Evolutionary conservation across 2,797 vertebrate species (phyloP), one percentile per base, ranked within the genome.

Genomic region (Gastrophryne carolinensis): DNA sequence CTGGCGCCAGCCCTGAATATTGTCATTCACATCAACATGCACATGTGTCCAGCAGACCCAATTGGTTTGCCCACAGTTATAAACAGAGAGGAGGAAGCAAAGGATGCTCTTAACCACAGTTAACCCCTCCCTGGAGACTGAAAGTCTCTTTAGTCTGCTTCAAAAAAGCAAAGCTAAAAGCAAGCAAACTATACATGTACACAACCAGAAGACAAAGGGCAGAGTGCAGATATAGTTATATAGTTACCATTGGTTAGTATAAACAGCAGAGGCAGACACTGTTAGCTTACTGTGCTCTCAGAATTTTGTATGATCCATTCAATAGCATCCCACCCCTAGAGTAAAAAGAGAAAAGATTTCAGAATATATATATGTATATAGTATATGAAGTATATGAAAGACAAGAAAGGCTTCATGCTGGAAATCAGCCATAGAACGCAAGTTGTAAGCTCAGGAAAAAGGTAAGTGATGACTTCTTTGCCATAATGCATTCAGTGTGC

Each of bases 221-320:
- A n/a, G n/a, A n/a, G n/a, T 81, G 73, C 76, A 72, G 74, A 81
- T 80, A 73, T 72, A 81, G 81, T 10, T 54, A 74, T 67, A 83
- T 76, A 80, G 81, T 94, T 93, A 94, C 93, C 93, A 85, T 85
- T 79, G 84, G 84, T 88, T 86, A 92, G 85, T 87, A 88, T 81
- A 91, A 83, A 84, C 90, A 86, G 88, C 75, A 89, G 83, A 83
- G 83, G 84, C 89, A 88, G 68, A 89, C 85, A 80, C 90, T 91
- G 80, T 95, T 91, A 93, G 88, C 87, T 91, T 82, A 91, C 83
- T 41, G 90, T 90, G 11, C 91, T 88, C 86, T 97, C 95, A 78
- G 97, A 92, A 89, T 98, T 96, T 83, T 99, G 93, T 90, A 98
- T 98, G 89, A 98, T 96, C 97, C 98, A 99, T 85, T 99, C 98